Conservation (phyloP, 2,113 vertebrate species). For the Nothoprocta perdicaria region DNA sequence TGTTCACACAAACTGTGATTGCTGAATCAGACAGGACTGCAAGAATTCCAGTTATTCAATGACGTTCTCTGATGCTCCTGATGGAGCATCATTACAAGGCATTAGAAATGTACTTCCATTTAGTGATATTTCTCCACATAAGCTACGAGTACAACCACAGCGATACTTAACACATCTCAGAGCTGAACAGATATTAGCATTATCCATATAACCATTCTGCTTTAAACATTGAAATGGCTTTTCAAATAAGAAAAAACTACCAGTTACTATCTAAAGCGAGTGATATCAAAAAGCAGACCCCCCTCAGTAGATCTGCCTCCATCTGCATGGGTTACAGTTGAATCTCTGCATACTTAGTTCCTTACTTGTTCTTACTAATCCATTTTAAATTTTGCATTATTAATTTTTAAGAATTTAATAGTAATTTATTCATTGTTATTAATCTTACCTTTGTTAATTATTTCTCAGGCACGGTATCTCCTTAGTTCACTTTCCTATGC, state of each 20-base stretch:
- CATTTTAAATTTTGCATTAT: not conserved
- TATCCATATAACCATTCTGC: not conserved
- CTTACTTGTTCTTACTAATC: not conserved
- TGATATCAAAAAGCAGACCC: not conserved
- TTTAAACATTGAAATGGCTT: not conserved
- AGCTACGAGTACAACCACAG: not conserved
- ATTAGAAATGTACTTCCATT: not conserved
- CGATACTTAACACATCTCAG: not conserved
- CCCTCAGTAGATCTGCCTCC: not conserved
- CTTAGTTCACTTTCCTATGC: not conserved
- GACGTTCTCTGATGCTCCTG: not conserved
- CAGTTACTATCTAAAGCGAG: not conserved
- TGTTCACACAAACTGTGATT: not conserved
- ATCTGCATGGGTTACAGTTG: not conserved
- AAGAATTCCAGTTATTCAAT: not conserved
- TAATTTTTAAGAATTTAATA: not conserved
- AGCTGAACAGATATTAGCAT: not conserved
- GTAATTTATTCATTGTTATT: not conserved
- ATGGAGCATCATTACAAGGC: not conserved
- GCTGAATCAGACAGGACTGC: not conserved
- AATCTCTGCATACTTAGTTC: not conserved
- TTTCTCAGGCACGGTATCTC: not conserved
- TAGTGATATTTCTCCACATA: not conserved
- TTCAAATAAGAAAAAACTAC: not conserved
- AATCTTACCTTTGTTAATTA: not conserved